Base-by-base conservation (phyloP, 2,888 invertebrate species). In the Epinotia demarniana region DNA sequence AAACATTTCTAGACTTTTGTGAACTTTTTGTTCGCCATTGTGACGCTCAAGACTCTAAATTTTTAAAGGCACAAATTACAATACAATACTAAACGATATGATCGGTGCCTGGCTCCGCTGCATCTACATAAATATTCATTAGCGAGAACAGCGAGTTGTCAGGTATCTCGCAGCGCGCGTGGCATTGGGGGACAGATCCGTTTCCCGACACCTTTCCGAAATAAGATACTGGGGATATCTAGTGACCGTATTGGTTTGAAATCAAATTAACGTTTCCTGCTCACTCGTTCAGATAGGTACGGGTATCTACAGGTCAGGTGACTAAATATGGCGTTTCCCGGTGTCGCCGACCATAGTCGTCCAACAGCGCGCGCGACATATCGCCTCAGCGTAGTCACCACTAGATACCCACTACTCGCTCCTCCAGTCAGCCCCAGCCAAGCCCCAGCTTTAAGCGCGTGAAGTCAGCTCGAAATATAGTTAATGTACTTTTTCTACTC, bases 111-210 rank as follows among this genome's bases (percentile, higher is more conserved):
- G 16, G 55, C 16, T 55, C 13, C 57, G 57, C 57, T 43, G 39
- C 13, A 57, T 57, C 23, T 53, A 66, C 6, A 55, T 66, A 53
- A 27, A n/a, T 53, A 27, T 46, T 46, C n/a, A 60, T 69, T 43
- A 58, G 16, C 18, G 27, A 53, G 11, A 60, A 49, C 23, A 58
- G 16, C 18, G 27, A 53, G 11, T 49, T 46, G 27, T 61, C 18
- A 18, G 23, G 55, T 62, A 55, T 63, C 43, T 18, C 57, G 27
- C 4, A 13, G 12, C 63, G n/a, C 43, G 39, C 23, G 43, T 72
- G 64, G 23, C 72, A 64, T 72, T 72, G 72, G 64, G 27, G 43
- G 39, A 27, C 57, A 18, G 55, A 64, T 72, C 72, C 72, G 72
- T 64, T 72, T 72, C 27, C 69, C 69, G 23, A 12, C 27, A 53